A percentile compares a stretch with the other conserved stretches of the same genome.
These are phyloP conservation scores for Edolisoma coerulescens DNA, from an alignment of 2,113 vertebrate genomes.

Conservation along the genomic window DNA sequence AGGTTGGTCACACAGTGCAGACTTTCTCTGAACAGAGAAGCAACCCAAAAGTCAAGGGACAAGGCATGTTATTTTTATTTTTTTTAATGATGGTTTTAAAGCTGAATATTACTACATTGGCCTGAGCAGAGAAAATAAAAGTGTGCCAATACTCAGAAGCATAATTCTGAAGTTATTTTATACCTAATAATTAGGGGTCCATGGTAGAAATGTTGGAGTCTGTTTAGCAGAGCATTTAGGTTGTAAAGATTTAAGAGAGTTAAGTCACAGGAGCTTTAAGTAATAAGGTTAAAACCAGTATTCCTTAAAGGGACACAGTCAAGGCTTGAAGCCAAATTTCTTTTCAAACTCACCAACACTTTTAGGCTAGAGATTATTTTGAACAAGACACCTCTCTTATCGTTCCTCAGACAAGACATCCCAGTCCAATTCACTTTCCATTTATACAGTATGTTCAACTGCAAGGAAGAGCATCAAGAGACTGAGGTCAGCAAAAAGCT, in stretches of 20 bases:
- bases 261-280: constrained; percentile 45
- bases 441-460: fast-evolving
- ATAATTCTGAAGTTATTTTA: neutral
- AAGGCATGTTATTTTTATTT: neutral
- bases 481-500: neutral
- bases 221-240: neutral
- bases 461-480: neutral
- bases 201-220: neutral
- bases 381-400: neutral
- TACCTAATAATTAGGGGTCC: neutral
- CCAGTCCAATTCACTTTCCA: neutral
- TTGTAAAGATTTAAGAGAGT: constrained; percentile 37
- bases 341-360: neutral
- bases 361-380: neutral
- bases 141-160: neutral
- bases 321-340: neutral
- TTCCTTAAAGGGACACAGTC: constrained; percentile 13
- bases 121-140: neutral
- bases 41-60: neutral
- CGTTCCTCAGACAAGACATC: neutral
- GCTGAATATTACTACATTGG: neutral
- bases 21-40: neutral
- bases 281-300: constrained; percentile 50
- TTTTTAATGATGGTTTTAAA: neutral
- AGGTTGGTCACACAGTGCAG: neutral